Conservation (phyloP, 2,888 invertebrate genomes). For the Camptogramma bilineatum region DNA sequence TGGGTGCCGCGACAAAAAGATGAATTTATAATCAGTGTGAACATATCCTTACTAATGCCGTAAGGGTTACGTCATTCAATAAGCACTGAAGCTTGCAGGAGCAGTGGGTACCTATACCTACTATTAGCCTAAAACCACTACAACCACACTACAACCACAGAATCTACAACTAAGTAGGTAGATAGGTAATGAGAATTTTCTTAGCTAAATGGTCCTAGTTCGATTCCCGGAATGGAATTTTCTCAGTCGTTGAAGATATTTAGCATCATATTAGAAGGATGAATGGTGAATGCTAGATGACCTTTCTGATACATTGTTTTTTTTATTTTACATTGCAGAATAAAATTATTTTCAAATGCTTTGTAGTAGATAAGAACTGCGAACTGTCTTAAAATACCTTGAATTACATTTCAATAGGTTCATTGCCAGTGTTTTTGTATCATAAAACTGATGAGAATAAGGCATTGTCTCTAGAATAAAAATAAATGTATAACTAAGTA, state of each 20-base stretch:
- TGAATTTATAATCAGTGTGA: constrained; percentile 37
- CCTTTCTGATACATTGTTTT: no score
- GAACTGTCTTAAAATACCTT: neutral
- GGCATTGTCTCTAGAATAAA: neutral
- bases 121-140: no score
- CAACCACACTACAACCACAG: no score
- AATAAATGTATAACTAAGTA: no score
- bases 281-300: neutral
- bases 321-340: no score
- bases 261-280: neutral
- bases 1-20: constrained; percentile 34
- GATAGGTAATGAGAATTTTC: neutral
- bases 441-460: neutral
- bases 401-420: constrained; percentile 2
- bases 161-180: neutral
- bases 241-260: neutral
- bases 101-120: neutral
- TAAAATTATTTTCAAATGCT: no score
- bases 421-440: constrained; percentile 12
- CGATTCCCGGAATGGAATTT: neutral
- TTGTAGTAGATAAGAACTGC: no score
- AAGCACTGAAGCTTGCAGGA: constrained; percentile 17
- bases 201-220: neutral
- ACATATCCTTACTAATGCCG: constrained; percentile 25
- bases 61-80: constrained; percentile 26